phyloP scores from a whole-genome alignment of 2,113 vertebrate species.

The Turdus rufiventris region DNA sequence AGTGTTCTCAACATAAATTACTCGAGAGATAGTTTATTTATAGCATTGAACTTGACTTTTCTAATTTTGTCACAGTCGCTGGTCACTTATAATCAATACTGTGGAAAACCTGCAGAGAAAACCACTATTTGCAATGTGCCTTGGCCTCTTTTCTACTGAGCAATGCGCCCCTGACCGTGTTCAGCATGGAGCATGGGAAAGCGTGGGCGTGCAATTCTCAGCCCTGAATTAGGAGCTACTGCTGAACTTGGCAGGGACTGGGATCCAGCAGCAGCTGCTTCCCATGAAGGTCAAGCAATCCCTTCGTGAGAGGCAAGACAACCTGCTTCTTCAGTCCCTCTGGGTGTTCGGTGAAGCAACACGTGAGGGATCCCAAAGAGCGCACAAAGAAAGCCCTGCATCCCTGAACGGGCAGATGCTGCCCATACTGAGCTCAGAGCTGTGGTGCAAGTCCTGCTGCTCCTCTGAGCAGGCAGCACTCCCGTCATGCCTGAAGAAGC shows the following conservation, averaged over 20 bases:
- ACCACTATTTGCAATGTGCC: background rate
- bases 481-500: background rate
- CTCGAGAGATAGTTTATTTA: background rate
- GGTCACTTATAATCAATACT: conserved; percentile 3
- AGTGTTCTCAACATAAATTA: background rate
- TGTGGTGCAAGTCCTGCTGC: background rate
- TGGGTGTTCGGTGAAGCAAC: background rate
- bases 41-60: background rate
- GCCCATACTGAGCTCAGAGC: background rate
- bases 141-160: background rate
- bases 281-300: background rate
- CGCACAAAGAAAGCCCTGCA: accelerated
- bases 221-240: background rate
- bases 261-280: conserved; percentile 12
- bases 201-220: background rate
- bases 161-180: accelerated
- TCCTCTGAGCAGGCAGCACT: background rate
- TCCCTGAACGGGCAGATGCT: background rate
- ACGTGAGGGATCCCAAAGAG: background rate
- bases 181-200: background rate
- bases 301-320: background rate
- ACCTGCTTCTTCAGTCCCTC: background rate
- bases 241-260: background rate
- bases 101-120: background rate
- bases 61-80: background rate